Evolutionary conservation across 2,113 vertebrate genomes (phyloP), one percentile per base, ranked within the genome.

Genomic region (Mobula hypostoma): DNA sequence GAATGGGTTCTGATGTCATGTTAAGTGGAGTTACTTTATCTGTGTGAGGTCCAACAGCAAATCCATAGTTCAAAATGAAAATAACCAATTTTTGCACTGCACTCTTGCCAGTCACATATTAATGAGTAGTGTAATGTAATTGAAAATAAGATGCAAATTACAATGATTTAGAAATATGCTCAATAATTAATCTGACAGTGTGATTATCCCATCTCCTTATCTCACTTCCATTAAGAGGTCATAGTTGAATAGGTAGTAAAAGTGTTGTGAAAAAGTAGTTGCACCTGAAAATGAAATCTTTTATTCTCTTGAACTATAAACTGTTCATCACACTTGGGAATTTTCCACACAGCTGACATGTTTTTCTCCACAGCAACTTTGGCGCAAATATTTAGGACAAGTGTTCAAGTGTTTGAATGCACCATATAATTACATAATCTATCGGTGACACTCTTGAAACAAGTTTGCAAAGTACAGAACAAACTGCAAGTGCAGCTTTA

Each of bases 371-470:
- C 96, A 96, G 96, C 95, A 95, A 96, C 95, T 96, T 96, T 97
- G 95, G 96, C 96, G 96, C 96, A 96, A 96, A 97, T 97, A 97
- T 98, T 97, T 97, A 97, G 96, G 96, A 96, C 96, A 96, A 96
- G 95, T 94, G 95, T 96, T 95, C 95, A 96, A 97, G 97, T 96
- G 97, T 95, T 95, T 94, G 95, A 96, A 95, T 96, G 97, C 1
- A 97, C 95, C 95, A 95, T 95, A 95, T 97, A 95, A 94, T 95
- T 94, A 11, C 29, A 96, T 96, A 97, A 96, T 96, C 97, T 96
- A 96, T 80, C 94, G 96, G 96, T 95, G 90, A 0, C 94, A 95
- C 94, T 94, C 95, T 80, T 95, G 94, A 95, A 96, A 96, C 95
- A 96, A 96, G 95, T 95, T 96, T 96, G 96, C 96, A 95, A 91